These are phyloP conservation scores for Sesamia nonagrioides DNA, from an alignment of 1,140 invertebrate species.

Conservation along the genomic window DNA sequence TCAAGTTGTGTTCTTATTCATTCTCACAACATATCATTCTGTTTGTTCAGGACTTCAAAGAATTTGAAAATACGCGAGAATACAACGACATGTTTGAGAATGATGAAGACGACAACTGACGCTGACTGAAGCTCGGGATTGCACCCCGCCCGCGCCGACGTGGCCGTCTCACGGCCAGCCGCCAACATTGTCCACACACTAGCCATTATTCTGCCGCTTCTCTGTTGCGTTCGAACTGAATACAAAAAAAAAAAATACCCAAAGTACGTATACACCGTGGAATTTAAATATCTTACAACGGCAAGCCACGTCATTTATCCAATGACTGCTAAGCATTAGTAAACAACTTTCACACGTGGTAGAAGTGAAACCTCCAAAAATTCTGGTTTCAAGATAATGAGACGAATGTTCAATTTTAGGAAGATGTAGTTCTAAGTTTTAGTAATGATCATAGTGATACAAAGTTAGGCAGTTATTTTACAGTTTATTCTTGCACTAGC, in stretches of 20 bases:
- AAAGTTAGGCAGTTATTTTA: too few relatives aligned
- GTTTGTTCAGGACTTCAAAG: slow-evolving; percentile 83
- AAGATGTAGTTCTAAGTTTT: too few relatives aligned
- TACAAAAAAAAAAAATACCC: background rate
- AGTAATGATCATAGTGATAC: too few relatives aligned
- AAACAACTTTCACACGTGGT: too few relatives aligned
- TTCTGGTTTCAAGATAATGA: too few relatives aligned
- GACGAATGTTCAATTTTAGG: too few relatives aligned
- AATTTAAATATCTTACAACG: too few relatives aligned
- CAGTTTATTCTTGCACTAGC: too few relatives aligned
- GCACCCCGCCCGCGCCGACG: slow-evolving; percentile 11
- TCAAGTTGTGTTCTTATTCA: slow-evolving; percentile 80
- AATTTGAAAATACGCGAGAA: slow-evolving; percentile 80
- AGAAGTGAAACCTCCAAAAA: too few relatives aligned
- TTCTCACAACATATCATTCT: slow-evolving; percentile 74
- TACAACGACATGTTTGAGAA: slow-evolving; percentile 86
- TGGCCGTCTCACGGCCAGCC: background rate
- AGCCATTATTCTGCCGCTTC: background rate
- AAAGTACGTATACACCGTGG: background rate
- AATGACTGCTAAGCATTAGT: too few relatives aligned
- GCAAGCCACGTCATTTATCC: too few relatives aligned
- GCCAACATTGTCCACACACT: slow-evolving; percentile 23
- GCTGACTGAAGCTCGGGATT: slow-evolving; percentile 23
- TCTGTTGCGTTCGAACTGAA: background rate
- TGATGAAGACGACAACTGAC: slow-evolving; percentile 84